phyloP scores from a whole-genome alignment of 2,888 invertebrate genomes.

The Platycheirus rosarum region DNA sequence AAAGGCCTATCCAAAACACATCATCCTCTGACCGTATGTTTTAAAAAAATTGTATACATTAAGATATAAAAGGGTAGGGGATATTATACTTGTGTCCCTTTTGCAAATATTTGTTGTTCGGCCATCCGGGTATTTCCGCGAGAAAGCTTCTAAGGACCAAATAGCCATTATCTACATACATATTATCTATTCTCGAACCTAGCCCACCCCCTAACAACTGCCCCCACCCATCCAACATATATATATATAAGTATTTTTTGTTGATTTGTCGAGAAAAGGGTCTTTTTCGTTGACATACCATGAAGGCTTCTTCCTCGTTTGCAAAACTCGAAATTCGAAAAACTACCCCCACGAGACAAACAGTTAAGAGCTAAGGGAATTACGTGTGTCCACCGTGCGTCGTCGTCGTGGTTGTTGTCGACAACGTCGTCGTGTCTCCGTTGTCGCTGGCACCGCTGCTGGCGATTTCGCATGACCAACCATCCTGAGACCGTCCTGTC shows the following conservation, averaged over 20 bases:
- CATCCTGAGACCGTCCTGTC: slow-evolving; percentile 56
- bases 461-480: slow-evolving; percentile 69
- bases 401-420: slow-evolving; percentile 3
- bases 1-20: no score
- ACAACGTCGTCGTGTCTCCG: slow-evolving; percentile 13
- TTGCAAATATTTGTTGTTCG: slow-evolving; percentile 49
- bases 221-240: slow-evolving; percentile 25
- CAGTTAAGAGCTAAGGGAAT: slow-evolving; percentile 30
- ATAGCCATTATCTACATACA: slow-evolving; percentile 51
- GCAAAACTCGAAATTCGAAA: slow-evolving; percentile 56
- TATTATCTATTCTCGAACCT: slow-evolving; percentile 57
- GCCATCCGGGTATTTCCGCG: slow-evolving; percentile 60
- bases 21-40: no score
- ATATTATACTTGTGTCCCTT: slow-evolving; percentile 32
- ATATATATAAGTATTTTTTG: slow-evolving; percentile 8
- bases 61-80: no score
- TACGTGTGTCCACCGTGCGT: slow-evolving; percentile 55
- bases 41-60: no score
- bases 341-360: slow-evolving; percentile 56
- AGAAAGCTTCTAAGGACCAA: slow-evolving; percentile 60
- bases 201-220: not conserved
- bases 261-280: slow-evolving; percentile 54
- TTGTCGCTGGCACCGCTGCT: slow-evolving; percentile 31
- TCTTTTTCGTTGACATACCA: slow-evolving; percentile 55
- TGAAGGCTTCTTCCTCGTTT: slow-evolving; percentile 56